Evolutionary conservation across 2,888 invertebrate genomes (phyloP), one percentile per base, ranked within the genome.

Genomic region (Geotrupes spiniger): DNA sequence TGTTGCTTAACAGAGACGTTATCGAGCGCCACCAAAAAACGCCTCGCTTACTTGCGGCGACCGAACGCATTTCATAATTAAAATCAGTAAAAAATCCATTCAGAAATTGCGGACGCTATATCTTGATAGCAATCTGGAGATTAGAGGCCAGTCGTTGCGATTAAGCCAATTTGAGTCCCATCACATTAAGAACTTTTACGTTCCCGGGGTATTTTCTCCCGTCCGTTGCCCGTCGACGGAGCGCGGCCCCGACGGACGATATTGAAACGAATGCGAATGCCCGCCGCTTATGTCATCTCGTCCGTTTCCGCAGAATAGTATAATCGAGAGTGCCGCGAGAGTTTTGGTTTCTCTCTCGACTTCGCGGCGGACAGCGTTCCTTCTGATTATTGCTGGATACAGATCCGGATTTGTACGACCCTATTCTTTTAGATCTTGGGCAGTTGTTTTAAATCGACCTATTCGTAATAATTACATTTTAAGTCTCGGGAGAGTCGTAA

Each of bases 31-130:
- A 21, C 21, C 3, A 21, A 21, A 21, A 21, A 21, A 21, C 3
- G 6, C 3, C 21, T 4, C 3, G 21, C 21, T 21, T 4, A 21
- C 21, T 6, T 3, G 21, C 21, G 33, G 15, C 33, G 33, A 12
- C 9, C 37, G 10, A 37, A 8, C 38, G 41, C 61, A 61, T 62
- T 60, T 63, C 58, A 52, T 63, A 61, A 62, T 62, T 62, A 61
- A 63, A 64, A 63, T 63, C 63, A 62, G 33, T 12, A 57, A 63
- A 63, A 65, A 63, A 64, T 65, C 63, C 63, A 65, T 64, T 62
- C 62, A 52, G 56, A 61, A 59, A 63, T 64, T 61, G 62, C 58
- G 43, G 58, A 21, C n/a, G n/a, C 3, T 54, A 57, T 61, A 60
- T 59, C 62, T 60, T 59, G 56, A 61, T 58, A 55, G 59, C 61